Evolutionary conservation across 2,113 vertebrate genomes (phyloP).

Genomic region (Bubo bubo): DNA sequence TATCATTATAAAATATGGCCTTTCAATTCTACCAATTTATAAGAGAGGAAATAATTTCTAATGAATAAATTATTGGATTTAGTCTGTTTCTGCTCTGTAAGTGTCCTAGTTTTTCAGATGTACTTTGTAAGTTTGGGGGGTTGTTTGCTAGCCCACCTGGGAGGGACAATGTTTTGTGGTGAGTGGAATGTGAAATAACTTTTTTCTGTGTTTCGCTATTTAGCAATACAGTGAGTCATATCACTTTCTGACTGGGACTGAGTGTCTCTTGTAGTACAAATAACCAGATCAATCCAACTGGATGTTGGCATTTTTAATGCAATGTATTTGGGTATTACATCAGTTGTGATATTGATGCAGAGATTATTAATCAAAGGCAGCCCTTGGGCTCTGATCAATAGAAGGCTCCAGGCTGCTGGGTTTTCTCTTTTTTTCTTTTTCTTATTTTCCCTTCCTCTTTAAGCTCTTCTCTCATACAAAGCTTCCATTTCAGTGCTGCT

Average conservation of each 20-base stretch:
- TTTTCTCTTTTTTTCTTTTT: background rate
- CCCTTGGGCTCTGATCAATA: background rate
- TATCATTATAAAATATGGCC: background rate
- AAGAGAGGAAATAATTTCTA: slow-evolving; percentile 1
- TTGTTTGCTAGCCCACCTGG: background rate
- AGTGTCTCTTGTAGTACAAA: background rate
- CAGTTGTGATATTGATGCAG: background rate
- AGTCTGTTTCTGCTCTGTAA: background rate
- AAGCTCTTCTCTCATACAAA: background rate
- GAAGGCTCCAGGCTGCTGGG: background rate
- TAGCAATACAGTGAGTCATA: background rate
- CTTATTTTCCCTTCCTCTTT: background rate
- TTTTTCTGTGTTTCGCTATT: background rate
- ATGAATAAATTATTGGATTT: slow-evolving; percentile 19
- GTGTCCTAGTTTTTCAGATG: background rate
- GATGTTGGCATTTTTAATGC: background rate
- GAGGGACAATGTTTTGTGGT: background rate
- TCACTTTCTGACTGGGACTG: background rate
- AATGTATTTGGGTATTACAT: background rate
- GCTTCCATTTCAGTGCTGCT: background rate
- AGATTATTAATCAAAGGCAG: slow-evolving; percentile 23
- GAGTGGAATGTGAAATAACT: background rate
- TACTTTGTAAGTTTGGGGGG: background rate
- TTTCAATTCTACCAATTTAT: background rate
- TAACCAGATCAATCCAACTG: background rate